A percentile compares a stretch with the other conserved stretches of the same genome.
phyloP scores from a whole-genome alignment of 2,113 vertebrate genomes.

The Orcinus orca region DNA sequence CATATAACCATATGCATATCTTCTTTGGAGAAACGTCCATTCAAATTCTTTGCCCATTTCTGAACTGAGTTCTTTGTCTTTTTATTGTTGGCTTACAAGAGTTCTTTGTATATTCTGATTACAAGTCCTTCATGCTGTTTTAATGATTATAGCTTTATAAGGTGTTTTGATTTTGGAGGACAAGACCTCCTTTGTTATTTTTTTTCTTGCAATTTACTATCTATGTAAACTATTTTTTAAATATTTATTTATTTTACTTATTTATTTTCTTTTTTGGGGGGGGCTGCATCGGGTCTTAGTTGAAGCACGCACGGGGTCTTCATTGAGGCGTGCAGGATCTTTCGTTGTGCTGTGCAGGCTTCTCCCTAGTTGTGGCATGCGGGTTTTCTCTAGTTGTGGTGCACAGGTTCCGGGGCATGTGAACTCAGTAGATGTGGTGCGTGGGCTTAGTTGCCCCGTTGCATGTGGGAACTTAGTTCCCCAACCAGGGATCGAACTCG shows the following conservation, averaged over 20 bases:
- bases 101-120: background rate
- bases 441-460: background rate
- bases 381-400: no score
- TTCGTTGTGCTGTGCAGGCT: no score
- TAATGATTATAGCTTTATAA: background rate
- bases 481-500: no score
- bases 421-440: background rate
- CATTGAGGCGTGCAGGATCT: no score
- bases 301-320: accelerated
- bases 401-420: accelerated
- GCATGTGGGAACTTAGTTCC: no score
- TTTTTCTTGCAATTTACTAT: background rate
- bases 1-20: background rate
- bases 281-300: background rate
- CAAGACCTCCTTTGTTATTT: background rate
- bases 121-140: background rate
- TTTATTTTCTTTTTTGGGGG: background rate
- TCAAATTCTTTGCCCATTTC: background rate
- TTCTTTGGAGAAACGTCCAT: background rate
- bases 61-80: background rate
- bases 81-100: background rate
- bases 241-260: no score
- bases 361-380: no score
- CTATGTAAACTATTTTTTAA: background rate
- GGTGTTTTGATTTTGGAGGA: background rate